Evolutionary conservation across 2,888 invertebrate species (phyloP).

Genomic region (Zele albiditarsus): DNA sequence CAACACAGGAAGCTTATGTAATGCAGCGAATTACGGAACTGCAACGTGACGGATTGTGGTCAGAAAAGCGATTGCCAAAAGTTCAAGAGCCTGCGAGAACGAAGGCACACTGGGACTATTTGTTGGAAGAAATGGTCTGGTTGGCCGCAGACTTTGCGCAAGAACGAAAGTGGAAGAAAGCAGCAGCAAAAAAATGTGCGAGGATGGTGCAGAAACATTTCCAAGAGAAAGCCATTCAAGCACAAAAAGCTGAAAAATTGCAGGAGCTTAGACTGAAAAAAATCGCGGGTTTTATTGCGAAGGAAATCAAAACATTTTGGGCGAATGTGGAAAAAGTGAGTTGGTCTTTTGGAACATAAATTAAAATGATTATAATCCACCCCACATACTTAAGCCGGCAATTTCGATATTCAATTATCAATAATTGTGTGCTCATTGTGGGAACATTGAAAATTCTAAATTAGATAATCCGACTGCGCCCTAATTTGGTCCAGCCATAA

Average conservation of each 20-base stretch:
- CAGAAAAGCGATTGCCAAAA: slow-evolving; percentile 92
- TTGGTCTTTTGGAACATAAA: slow-evolving; percentile 24
- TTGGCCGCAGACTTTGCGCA: slow-evolving; percentile 97
- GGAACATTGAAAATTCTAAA: slow-evolving; percentile 67
- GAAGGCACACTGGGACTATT: slow-evolving; percentile 98
- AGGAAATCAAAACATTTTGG: slow-evolving; percentile 97
- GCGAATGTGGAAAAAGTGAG: slow-evolving; percentile 92
- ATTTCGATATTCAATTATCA: slow-evolving; percentile 61
- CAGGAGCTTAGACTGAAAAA: slow-evolving; percentile 89
- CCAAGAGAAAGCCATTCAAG: slow-evolving; percentile 91
- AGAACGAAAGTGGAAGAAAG: slow-evolving; percentile 98
- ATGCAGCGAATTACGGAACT: slow-evolving; percentile 93
- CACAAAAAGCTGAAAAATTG: slow-evolving; percentile 92
- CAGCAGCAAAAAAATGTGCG: slow-evolving; percentile 94
- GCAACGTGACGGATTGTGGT: slow-evolving; percentile 96
- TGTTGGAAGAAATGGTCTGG: slow-evolving; percentile 99
- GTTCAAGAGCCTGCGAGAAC: slow-evolving; percentile 90
- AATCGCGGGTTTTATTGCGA: slow-evolving; percentile 92
- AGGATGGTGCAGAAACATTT: slow-evolving; percentile 93
- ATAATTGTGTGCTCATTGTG: slow-evolving; percentile 72
- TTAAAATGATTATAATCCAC: slow-evolving; percentile 47
- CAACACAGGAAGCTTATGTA: slow-evolving; percentile 88
- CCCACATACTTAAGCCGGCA: slow-evolving; percentile 73
- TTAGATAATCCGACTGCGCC: slow-evolving; percentile 46
- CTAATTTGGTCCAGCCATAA: slow-evolving; percentile 44